Base-by-base conservation (phyloP, 2,888 invertebrate species). In the Lasius platythorax region DNA sequence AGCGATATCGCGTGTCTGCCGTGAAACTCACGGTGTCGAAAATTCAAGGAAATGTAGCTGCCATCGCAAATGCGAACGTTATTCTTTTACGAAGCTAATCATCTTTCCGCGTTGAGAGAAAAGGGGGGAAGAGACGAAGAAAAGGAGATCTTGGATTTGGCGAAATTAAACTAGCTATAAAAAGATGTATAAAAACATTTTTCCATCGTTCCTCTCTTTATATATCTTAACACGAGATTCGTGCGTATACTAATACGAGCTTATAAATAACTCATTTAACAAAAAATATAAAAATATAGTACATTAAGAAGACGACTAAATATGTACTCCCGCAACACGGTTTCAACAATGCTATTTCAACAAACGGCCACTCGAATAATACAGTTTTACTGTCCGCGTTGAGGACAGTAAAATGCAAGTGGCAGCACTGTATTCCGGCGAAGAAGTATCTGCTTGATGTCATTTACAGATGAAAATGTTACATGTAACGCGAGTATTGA, bases 391-490 rank as follows among this genome's bases (percentile, higher is more conserved):
- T n/a, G 50, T 53, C 2, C 46, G 72, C 46, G 79, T 81, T 72
- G 61, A 28, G 79, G 50, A 81, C 79, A 63, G 46, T 72, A 81
- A 81, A 81, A 81, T 72, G 79, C 79, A 46, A 81, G 72, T 81
- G 79, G 79, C 58, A 15, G 70, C n/a, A 23, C 61, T 72, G 28
- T 72, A 83, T 83, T 83, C 81, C 67, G 66, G 68, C 67, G 63
- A 78, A 66, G 73, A 53, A 73, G 84, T 33, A 79, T 40, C 79
- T 50, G 72, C 58, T 79, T 66, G 68, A 84, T 75, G 84, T 86
- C 86, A 72, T 68, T 81, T 66, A 66, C 84, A 84, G 85, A 86
- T 86, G 82, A 85, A 86, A 86, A 86, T 79, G 82, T 70, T 86
- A 78, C 63, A 46, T 63, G 64, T 86, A 84, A 84, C 86, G 76